phyloP scores from a whole-genome alignment of 2,113 vertebrate species.

The Callopanchax toddi region DNA sequence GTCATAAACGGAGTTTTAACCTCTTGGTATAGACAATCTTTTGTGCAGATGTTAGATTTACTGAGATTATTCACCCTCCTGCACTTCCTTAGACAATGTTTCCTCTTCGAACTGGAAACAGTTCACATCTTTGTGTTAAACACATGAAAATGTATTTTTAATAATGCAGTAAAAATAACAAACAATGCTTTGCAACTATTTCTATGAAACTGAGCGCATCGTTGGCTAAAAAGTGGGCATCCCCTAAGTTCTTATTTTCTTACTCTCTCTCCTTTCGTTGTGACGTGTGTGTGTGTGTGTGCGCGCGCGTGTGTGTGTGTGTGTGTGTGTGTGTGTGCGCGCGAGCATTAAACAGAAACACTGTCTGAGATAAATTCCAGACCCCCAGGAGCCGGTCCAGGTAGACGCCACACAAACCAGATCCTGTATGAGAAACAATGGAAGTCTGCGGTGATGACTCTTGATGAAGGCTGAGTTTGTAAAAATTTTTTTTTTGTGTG shows the following conservation, averaged over 20 bases:
- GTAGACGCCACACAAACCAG: constrained; percentile 28
- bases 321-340: too few relatives aligned
- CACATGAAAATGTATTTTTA: too few relatives aligned
- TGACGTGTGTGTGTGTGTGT: constrained; percentile 16
- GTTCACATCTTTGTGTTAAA: too few relatives aligned
- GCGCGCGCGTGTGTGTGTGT: too few relatives aligned
- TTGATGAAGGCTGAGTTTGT: constrained; percentile 16
- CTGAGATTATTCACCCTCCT: too few relatives aligned
- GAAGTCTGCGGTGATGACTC: constrained; percentile 13
- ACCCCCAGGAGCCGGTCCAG: constrained; percentile 49
- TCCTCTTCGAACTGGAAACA: neutral
- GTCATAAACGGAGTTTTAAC: too few relatives aligned
- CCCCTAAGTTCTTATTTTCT: constrained; percentile 23
- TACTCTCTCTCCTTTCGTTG: constrained; percentile 13
- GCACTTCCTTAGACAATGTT: too few relatives aligned
- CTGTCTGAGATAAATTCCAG: constrained; percentile 47
- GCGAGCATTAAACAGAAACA: constrained; percentile 29
- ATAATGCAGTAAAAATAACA: too few relatives aligned
- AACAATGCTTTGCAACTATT: too few relatives aligned
- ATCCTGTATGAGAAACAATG: constrained; percentile 17
- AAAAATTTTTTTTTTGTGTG: constrained; percentile 15
- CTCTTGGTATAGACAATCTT: too few relatives aligned
- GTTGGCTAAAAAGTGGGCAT: neutral
- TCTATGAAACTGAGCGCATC: too few relatives aligned
- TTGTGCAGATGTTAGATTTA: too few relatives aligned